Evolutionary conservation across 2,888 invertebrate genomes (phyloP).

Genomic region (Chrysolina haemoptera): DNA sequence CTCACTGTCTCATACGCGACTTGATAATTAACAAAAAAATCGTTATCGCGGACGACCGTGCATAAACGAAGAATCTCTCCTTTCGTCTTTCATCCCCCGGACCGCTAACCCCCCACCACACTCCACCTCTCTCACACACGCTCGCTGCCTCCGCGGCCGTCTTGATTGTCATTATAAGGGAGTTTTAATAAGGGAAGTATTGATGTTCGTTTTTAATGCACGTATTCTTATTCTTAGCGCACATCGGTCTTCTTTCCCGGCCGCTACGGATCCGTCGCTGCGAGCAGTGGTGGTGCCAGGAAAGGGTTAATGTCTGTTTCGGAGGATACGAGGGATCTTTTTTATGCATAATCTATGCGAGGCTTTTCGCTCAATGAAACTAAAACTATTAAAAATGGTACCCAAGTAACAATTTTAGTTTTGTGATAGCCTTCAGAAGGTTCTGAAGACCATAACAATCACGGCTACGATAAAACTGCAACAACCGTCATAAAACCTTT

Average conservation of each 20-base stretch:
- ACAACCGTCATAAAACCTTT: too few species aligned
- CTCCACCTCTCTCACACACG: constrained; percentile 59
- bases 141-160: constrained; percentile 64
- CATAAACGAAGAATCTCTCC: constrained; percentile 69
- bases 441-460: too few species aligned
- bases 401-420: too few species aligned
- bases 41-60: constrained; percentile 71
- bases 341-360: background rate
- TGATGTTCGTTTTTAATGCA: constrained; percentile 70
- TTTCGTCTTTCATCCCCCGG: constrained; percentile 59
- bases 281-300: constrained; percentile 43
- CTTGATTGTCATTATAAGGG: constrained; percentile 70
- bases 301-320: constrained; percentile 34
- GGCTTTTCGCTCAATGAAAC: background rate
- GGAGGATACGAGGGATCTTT: background rate
- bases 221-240: constrained; percentile 69
- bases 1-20: constrained; percentile 68
- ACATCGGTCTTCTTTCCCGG: constrained; percentile 59
- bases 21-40: constrained; percentile 72
- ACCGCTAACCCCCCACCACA: constrained; percentile 46
- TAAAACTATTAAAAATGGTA: too few species aligned
- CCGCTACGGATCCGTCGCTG: constrained; percentile 38
- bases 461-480: too few species aligned
- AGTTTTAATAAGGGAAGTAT: constrained; percentile 71
- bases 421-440: too few species aligned